A percentile compares a stretch with the other conserved stretches of the same genome.
Conservation (phyloP, 1,140 invertebrate species). For the Doryteuthis pealeii region DNA sequence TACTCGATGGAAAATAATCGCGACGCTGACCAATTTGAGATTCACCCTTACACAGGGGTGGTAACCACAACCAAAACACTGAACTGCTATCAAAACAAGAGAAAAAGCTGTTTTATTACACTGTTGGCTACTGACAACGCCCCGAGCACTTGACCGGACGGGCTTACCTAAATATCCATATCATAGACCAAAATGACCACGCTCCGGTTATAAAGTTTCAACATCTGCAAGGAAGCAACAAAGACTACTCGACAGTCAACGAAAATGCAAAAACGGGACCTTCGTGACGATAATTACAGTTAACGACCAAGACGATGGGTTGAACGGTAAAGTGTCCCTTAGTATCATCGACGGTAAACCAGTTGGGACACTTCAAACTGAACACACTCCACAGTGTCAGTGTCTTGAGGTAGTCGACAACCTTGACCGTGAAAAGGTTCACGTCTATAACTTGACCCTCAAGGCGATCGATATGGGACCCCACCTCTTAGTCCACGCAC, state of each 20-base stretch:
- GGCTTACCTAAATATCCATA: conserved; percentile 91
- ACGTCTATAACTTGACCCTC: conserved; percentile 85
- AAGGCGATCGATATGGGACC: conserved; percentile 78
- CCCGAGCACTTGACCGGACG: conserved; percentile 85
- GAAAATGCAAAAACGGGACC: conserved; percentile 86
- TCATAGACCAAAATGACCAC: conserved; percentile 89
- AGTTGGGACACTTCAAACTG: conserved; percentile 80
- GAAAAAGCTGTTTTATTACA: background rate
- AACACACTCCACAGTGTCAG: conserved; percentile 22
- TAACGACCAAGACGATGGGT: conserved; percentile 84
- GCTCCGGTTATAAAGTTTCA: conserved; percentile 88
- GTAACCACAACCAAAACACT: conserved; percentile 43
- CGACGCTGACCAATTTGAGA: conserved; percentile 41
- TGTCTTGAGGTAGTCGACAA: conserved; percentile 65
- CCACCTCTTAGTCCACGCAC: conserved; percentile 84
- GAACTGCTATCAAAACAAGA: conserved; percentile 24
- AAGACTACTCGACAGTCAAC: conserved; percentile 84
- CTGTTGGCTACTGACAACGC: conserved; percentile 49
- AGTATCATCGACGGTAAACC: conserved; percentile 80
- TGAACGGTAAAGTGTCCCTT: conserved; percentile 84
- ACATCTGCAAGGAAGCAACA: conserved; percentile 73
- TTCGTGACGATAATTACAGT: conserved; percentile 92
- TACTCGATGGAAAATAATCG: conserved; percentile 72
- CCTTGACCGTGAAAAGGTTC: conserved; percentile 83
- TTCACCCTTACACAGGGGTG: conserved; percentile 48